These are phyloP conservation scores for Tethya wilhelma DNA, from an alignment of 37 sponge, comb jelly and placozoan genomes.

Conservation along the genomic window DNA sequence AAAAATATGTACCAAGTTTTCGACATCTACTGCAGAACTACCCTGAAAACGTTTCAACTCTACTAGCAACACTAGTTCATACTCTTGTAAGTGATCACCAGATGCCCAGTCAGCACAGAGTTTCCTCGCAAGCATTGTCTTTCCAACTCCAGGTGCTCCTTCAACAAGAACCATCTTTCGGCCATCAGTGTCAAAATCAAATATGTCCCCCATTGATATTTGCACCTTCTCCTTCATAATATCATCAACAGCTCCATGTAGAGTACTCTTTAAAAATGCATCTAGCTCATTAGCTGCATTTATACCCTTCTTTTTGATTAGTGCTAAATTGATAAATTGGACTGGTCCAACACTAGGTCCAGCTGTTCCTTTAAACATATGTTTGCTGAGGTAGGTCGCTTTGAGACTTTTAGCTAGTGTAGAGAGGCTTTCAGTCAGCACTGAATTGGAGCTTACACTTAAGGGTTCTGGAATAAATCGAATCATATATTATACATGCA, in stretches of 20 bases:
- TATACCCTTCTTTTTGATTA: constrained; percentile 14
- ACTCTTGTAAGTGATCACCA: constrained; percentile 1
- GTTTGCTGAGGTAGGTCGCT: neutral
- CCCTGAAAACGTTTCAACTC: neutral
- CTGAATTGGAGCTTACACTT: no score
- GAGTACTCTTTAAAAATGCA: constrained; percentile 15
- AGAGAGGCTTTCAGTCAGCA: no score
- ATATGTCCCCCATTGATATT: constrained; percentile 7
- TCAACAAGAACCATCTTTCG: constrained; percentile 43
- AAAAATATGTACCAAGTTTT: constrained; percentile 5
- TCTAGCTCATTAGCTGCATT: constrained; percentile 9
- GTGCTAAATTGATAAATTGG: constrained; percentile 33
- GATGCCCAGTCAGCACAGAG: constrained; percentile 30
- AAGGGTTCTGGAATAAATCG: no score
- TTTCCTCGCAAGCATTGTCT: constrained; percentile 33
- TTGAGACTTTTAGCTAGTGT: neutral
- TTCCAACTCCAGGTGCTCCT: constrained; percentile 49
- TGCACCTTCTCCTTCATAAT: constrained; percentile 23
- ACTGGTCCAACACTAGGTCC: constrained; percentile 9
- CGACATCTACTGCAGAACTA: neutral
- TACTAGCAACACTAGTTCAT: constrained; percentile 28
- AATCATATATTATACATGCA: no score
- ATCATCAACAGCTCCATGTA: constrained; percentile 27
- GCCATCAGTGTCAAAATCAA: neutral
- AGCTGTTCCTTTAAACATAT: constrained; percentile 7